Percentiles rank a stretch among this genome's conserved stretches.
phyloP scores from a whole-genome alignment of 2,888 invertebrate species.

The Macaria notata region DNA sequence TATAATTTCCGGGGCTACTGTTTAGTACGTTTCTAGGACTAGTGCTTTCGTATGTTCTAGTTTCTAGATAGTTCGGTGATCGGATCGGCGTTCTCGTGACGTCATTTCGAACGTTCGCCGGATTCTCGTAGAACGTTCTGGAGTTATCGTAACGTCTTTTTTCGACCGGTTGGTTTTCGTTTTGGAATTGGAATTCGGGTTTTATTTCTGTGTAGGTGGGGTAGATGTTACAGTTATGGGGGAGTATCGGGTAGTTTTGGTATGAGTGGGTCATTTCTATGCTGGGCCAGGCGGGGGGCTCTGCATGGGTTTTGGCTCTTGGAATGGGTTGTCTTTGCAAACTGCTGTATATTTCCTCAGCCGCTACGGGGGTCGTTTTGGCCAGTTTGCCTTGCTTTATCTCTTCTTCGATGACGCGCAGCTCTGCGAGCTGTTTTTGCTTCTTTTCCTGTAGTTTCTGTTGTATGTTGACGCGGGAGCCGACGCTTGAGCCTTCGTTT shows the following conservation, averaged over 20 bases:
- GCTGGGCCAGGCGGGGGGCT: constrained; percentile 79
- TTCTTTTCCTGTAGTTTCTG: constrained; percentile 94
- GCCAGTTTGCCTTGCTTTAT: constrained; percentile 91
- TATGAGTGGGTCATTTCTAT: constrained; percentile 73
- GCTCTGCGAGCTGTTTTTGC: constrained; percentile 92
- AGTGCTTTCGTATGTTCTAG: constrained; percentile 61
- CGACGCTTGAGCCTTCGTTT: constrained; percentile 88
- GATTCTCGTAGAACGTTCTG: constrained; percentile 69
- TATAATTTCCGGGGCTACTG: constrained; percentile 65
- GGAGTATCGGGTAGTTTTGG: constrained; percentile 71
- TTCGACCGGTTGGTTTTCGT: constrained; percentile 48
- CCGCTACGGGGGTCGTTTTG: constrained; percentile 76
- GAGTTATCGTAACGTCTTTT: constrained; percentile 58
- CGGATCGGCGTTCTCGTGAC: constrained; percentile 53
- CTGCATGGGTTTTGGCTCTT: constrained; percentile 85
- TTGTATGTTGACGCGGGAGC: constrained; percentile 91
- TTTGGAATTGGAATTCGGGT: constrained; percentile 53
- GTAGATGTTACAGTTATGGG: constrained; percentile 66
- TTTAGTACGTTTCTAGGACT: constrained; percentile 67
- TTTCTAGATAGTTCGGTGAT: constrained; percentile 64
- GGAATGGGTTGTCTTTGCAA: constrained; percentile 86
- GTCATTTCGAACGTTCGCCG: constrained; percentile 53
- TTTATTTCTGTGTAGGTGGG: constrained; percentile 74
- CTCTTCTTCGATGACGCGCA: constrained; percentile 90
- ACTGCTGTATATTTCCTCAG: constrained; percentile 81